Conservation (phyloP, 2,888 invertebrate species). For the Junonia oenone region DNA sequence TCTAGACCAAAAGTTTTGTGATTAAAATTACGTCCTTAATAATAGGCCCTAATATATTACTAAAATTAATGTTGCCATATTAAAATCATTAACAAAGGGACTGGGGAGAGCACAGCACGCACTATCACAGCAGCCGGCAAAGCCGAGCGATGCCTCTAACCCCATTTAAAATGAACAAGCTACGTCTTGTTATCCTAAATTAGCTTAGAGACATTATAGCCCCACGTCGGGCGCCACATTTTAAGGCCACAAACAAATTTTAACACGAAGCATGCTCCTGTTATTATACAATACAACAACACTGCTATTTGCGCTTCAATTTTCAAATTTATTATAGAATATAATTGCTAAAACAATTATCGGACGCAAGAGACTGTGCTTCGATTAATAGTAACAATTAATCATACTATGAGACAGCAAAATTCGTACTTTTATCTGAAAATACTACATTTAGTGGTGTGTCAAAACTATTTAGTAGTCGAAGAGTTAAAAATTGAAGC, state of each 20-base stretch:
- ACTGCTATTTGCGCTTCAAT: conserved; percentile 52
- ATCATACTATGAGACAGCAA: conserved; percentile 25
- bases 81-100: conserved; percentile 36
- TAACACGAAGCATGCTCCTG: conserved; percentile 60
- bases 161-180: conserved; percentile 29
- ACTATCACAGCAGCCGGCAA: conserved; percentile 71
- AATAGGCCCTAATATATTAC: conserved; percentile 52
- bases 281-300: conserved; percentile 49
- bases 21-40: conserved; percentile 50
- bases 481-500: conserved; percentile 54
- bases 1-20: conserved; percentile 38
- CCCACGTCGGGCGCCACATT: conserved; percentile 60
- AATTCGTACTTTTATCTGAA: conserved; percentile 30
- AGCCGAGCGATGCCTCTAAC: conserved; percentile 48
- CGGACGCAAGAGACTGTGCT: conserved; percentile 60
- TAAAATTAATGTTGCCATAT: conserved; percentile 32
- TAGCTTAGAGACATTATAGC: conserved; percentile 47
- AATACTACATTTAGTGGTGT: conserved; percentile 45
- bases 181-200: conserved; percentile 27
- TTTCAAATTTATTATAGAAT: conserved; percentile 26
- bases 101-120: conserved; percentile 69
- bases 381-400: conserved; percentile 30
- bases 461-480: conserved; percentile 47
- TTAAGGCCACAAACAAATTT: conserved; percentile 77
- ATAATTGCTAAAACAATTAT: conserved; percentile 38